Percentiles rank a stretch among this genome's conserved stretches.
These are phyloP conservation scores for Drosophila ustulata DNA, from an alignment of 2,888 invertebrate species.

Conservation along the genomic window DNA sequence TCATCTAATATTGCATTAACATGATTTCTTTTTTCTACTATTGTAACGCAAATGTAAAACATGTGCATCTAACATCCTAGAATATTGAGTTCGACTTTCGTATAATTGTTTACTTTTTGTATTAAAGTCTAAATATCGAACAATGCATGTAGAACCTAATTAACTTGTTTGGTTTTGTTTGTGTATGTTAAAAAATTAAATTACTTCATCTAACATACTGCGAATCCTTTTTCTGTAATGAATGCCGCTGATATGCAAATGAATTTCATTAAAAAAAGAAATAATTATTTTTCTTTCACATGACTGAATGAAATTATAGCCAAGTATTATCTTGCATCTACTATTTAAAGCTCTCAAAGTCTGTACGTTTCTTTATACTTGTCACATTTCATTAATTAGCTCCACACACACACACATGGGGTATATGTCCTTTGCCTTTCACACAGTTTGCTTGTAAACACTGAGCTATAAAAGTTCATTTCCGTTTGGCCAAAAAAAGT, in stretches of 20 bases:
- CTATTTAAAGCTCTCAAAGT: slow-evolving; percentile 2
- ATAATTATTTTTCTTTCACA: background rate
- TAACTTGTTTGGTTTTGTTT: too few relatives aligned
- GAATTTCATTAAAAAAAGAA: background rate
- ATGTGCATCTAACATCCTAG: too few relatives aligned
- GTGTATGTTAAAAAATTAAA: too few relatives aligned
- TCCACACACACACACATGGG: slow-evolving; percentile 10
- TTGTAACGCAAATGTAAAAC: too few relatives aligned
- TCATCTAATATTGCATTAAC: too few relatives aligned
- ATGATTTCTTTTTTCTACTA: too few relatives aligned
- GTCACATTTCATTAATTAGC: slow-evolving; percentile 51
- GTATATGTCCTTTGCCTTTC: slow-evolving; percentile 3
- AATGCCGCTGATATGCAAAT: too few relatives aligned
- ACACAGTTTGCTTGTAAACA: slow-evolving; percentile 33
- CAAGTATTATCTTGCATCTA: slow-evolving; percentile 6
- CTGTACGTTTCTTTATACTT: slow-evolving; percentile 15
- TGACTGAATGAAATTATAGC: background rate
- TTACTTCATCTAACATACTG: too few relatives aligned
- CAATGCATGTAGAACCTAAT: background rate
- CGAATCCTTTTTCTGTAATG: too few relatives aligned
- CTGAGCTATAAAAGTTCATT: slow-evolving; percentile 46
- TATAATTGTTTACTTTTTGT: too few relatives aligned
- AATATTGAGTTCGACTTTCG: too few relatives aligned
- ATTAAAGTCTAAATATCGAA: background rate
- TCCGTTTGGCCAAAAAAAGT: slow-evolving; percentile 37